Evolutionary conservation across 2,888 invertebrate genomes (phyloP), one percentile per base, ranked within the genome.

Genomic region (Dinocampus coccinellae): DNA sequence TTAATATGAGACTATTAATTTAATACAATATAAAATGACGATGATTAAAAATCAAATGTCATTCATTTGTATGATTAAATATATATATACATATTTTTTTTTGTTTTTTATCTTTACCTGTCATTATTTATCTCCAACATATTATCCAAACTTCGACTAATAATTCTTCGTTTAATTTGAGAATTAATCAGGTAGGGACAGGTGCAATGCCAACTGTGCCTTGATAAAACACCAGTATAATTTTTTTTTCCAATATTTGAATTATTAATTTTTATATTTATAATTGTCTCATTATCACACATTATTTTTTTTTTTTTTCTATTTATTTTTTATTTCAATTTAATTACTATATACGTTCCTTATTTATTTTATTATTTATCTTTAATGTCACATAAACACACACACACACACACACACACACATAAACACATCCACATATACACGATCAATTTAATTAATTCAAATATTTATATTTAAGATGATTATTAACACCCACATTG

Each of bases 161-260:
- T 70, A 47, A 73, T 34, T 33, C 11, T 24, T 53, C n/a, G 20
- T 57, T 39, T 16, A 7, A 42, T 20, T 39, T 66, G 16, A 81
- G 76, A 65, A 80, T 77, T 65, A 79, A 76, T 73, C 72, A 83
- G 78, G 77, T 83, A 82, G 75, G 84, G 81, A 75, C 85, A 85
- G 80, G 75, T 77, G 77, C 83, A 83, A 75, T 86, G 86, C 86
- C 86, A 87, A 82, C 86, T 86, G 81, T 86, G 86, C 72, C 86
- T 83, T 83, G 81, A 84, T 72, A 82, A 81, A 67, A 78, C 75
- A 74, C 82, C 72, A 79, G 77, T 73, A 80, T 79, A 72, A 80
- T 80, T 61, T 80, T 78, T 69, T 77, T 78, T 77, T 77, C 77
- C 75, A 75, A 53, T 42, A 74, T 69, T 34, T 73, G 66, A 72